These are phyloP conservation scores for Conistra vaccinii DNA, from an alignment of 2,888 invertebrate species.

Conservation along the genomic window DNA sequence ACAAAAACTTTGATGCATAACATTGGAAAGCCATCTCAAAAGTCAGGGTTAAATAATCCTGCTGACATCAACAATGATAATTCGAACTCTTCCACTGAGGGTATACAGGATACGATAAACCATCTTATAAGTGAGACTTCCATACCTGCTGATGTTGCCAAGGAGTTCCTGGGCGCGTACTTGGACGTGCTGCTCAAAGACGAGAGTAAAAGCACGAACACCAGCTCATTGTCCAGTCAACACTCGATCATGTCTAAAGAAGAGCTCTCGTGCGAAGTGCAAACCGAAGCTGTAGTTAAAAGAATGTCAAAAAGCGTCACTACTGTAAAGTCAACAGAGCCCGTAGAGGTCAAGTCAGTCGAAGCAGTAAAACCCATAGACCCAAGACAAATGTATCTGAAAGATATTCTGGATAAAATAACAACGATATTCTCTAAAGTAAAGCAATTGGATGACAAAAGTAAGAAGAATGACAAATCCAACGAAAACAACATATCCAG, in stretches of 20 bases:
- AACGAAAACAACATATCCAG: conserved; percentile 50
- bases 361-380: conserved; percentile 65
- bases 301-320: conserved; percentile 77
- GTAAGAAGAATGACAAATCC: conserved; percentile 42
- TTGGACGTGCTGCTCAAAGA: conserved; percentile 77
- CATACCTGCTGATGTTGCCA: conserved; percentile 78
- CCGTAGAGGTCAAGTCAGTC: conserved; percentile 41
- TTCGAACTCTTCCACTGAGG: conserved; percentile 78
- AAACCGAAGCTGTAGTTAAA: conserved; percentile 76
- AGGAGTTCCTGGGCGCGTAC: conserved; percentile 81
- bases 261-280: conserved; percentile 73
- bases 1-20: conserved; percentile 80
- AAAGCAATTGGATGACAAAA: conserved; percentile 60
- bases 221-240: conserved; percentile 73
- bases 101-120: conserved; percentile 81
- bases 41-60: conserved; percentile 47
- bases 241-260: conserved; percentile 55
- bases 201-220: conserved; percentile 66
- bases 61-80: conserved; percentile 63
- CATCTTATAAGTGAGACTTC: conserved; percentile 80
- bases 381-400: conserved; percentile 77
- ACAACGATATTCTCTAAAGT: conserved; percentile 77
- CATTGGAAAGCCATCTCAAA: conserved; percentile 71
- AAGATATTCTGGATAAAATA: conserved; percentile 81
- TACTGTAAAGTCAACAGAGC: conserved; percentile 62